Percentiles rank a stretch among this genome's conserved stretches.
These are phyloP conservation scores for Acronicta leporina DNA, from an alignment of 2,888 invertebrate genomes.

Conservation along the genomic window DNA sequence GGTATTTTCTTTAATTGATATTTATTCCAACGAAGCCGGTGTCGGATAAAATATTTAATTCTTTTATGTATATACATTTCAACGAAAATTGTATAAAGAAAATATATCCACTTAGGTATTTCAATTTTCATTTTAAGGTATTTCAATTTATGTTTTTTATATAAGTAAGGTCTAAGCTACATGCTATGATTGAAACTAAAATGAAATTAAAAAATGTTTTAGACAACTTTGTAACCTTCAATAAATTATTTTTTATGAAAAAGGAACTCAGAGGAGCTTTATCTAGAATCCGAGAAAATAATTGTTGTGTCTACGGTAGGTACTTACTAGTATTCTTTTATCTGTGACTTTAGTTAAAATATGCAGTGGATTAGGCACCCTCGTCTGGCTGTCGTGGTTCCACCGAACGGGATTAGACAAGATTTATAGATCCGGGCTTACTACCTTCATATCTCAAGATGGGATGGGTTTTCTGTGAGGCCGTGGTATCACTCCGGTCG, in stretches of 20 bases:
- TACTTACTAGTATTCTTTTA: too few species aligned
- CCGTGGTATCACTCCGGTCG: too few species aligned
- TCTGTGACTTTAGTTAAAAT: slow-evolving; percentile 26
- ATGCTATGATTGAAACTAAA: too few species aligned
- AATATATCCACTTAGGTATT: too few species aligned
- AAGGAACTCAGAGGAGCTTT: not conserved
- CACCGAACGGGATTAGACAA: slow-evolving; percentile 24
- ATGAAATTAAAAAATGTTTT: too few species aligned
- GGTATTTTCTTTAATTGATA: slow-evolving; percentile 28
- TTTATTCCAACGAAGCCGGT: slow-evolving; percentile 14
- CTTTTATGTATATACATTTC: too few species aligned
- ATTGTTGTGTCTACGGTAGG: slow-evolving; percentile 1
- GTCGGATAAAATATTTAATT: not conserved
- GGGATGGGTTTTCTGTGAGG: slow-evolving; percentile 1
- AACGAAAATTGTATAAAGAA: not conserved
- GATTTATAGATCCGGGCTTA: slow-evolving; percentile 18
- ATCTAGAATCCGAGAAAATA: slow-evolving; percentile 10
- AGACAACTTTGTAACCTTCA: too few species aligned
- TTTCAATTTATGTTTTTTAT: too few species aligned
- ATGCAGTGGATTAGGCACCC: slow-evolving; percentile 12
- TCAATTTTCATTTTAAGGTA: too few species aligned
- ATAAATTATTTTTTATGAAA: not conserved
- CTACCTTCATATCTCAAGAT: slow-evolving; percentile 4
- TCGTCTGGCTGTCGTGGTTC: slow-evolving; percentile 5
- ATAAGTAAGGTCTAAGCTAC: too few species aligned